phyloP scores from a whole-genome alignment of 2,797 vertebrate genomes.

The Gymnodraco acuticeps region DNA sequence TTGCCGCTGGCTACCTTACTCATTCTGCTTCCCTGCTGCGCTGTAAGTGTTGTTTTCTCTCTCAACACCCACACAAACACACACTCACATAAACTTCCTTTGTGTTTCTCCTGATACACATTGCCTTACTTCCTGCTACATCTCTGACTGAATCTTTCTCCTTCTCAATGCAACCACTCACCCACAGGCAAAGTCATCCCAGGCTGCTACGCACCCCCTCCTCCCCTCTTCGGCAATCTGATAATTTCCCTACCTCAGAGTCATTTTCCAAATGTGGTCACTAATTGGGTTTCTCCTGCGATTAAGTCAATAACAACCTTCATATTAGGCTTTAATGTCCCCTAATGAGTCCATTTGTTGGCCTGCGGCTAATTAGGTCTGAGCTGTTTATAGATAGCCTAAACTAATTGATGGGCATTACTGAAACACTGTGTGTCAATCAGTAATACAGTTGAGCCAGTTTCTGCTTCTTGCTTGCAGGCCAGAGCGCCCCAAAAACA shows the following conservation, averaged over 20 bases:
- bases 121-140: slow-evolving; percentile 41
- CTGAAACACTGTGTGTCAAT: slow-evolving; percentile 62
- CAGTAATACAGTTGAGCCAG: slow-evolving; percentile 48
- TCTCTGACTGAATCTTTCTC: slow-evolving; percentile 53
- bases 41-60: slow-evolving; percentile 39
- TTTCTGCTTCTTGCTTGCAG: slow-evolving; percentile 56
- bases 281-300: slow-evolving; percentile 79
- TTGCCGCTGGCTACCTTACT: slow-evolving; percentile 38
- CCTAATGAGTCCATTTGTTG: slow-evolving; percentile 82
- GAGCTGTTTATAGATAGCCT: slow-evolving; percentile 80
- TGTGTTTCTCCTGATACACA: slow-evolving; percentile 39
- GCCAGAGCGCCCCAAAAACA: slow-evolving; percentile 51
- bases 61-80: slow-evolving; percentile 25
- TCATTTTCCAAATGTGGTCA: slow-evolving; percentile 73
- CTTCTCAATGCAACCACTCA: slow-evolving; percentile 47
- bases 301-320: slow-evolving; percentile 84
- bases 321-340: slow-evolving; percentile 84
- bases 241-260: slow-evolving; percentile 61
- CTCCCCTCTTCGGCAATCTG: slow-evolving; percentile 50
- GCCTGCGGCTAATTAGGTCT: slow-evolving; percentile 76
- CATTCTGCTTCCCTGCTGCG: slow-evolving; percentile 34
- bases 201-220: slow-evolving; percentile 32
- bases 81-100: slow-evolving; percentile 25
- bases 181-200: slow-evolving; percentile 70
- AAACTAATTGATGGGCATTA: slow-evolving; percentile 77